phyloP scores from a whole-genome alignment of 2,113 vertebrate genomes.

The Microcebus lehilahytsara region DNA sequence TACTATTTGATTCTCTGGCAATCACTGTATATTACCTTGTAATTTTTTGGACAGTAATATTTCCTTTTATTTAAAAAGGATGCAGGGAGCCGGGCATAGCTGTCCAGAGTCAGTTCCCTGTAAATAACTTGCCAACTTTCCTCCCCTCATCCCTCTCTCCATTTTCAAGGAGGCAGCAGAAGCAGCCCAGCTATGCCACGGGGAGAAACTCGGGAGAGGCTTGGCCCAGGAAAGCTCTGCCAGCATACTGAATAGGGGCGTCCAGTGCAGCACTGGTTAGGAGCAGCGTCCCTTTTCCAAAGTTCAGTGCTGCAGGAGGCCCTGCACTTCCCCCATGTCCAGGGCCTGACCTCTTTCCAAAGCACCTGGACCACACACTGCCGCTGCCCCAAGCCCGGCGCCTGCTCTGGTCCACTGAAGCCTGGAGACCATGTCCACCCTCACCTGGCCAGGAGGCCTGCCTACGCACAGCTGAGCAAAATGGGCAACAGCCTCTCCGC shows the following conservation, averaged over 20 bases:
- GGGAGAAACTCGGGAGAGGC: not conserved
- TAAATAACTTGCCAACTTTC: not conserved
- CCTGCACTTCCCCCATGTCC: accelerated
- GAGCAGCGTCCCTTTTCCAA: not conserved
- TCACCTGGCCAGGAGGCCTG: not conserved
- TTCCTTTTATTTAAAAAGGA: not conserved
- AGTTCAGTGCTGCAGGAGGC: not conserved
- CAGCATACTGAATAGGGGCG: not conserved
- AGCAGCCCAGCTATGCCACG: not conserved
- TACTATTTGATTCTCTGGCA: not conserved
- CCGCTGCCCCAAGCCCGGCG: accelerated
- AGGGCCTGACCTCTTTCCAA: not conserved
- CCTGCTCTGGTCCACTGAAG: not conserved
- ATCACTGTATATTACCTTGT: not conserved
- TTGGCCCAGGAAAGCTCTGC: not conserved
- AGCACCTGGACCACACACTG: too few relatives aligned
- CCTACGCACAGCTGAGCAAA: not conserved
- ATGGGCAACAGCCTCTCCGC: not conserved
- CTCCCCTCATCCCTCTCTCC: not conserved
- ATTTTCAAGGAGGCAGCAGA: not conserved
- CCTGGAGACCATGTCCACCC: not conserved
- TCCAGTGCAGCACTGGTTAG: not conserved
- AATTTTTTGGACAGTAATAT: not conserved
- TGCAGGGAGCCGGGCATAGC: not conserved
- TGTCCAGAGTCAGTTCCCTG: not conserved